Base-by-base conservation (phyloP, 2,888 invertebrate genomes). In the Bombylius major region DNA sequence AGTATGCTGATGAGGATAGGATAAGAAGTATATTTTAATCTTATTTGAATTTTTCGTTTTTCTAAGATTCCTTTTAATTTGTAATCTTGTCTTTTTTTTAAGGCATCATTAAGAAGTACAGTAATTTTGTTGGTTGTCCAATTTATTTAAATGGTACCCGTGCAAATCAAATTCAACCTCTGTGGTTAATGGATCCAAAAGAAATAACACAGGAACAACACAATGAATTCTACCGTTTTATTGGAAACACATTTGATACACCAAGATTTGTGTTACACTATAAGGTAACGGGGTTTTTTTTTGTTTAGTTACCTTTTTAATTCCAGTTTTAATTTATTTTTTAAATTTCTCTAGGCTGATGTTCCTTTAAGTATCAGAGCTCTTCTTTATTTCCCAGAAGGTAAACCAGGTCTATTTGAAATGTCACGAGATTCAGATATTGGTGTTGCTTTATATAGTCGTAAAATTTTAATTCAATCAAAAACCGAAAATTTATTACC, bases 101-200 rank as follows among this genome's bases (percentile, higher is more conserved):
- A 86, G 88, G 79, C 62, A 85, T 97, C 48, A 89, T 97, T 31
- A 87, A 89, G 68, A 96, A 96, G 70, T 98, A 98, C 77, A 97
- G 96, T 71, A 97, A 96, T 73, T 98, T 98, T 71, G 92, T 99
- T 48, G 91, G 94, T 42, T 89, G 89, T 65, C 91, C 96, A 1
- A 93, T 99, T 66, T 86, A 82, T 64, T 77, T 98, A 32, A 97
- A 98, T 74, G 90, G 92, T 58, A 85, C 87, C 64, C 86, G 85
- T 70, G 85, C 87, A 0, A 98, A 98, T 73, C 86, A 87, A 51
- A 86, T 96, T 50, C 84, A 93, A 82, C 92, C 96, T 0, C 71
- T 98, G 31, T 98, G 98, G 97, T 79, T 94, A 64, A 82, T 88
- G 79, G 94, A 97, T 60, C 86, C 93, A 0, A 94, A 92, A 76